Conservation (phyloP, 2,113 vertebrate genomes). For the Caranx ignobilis region DNA sequence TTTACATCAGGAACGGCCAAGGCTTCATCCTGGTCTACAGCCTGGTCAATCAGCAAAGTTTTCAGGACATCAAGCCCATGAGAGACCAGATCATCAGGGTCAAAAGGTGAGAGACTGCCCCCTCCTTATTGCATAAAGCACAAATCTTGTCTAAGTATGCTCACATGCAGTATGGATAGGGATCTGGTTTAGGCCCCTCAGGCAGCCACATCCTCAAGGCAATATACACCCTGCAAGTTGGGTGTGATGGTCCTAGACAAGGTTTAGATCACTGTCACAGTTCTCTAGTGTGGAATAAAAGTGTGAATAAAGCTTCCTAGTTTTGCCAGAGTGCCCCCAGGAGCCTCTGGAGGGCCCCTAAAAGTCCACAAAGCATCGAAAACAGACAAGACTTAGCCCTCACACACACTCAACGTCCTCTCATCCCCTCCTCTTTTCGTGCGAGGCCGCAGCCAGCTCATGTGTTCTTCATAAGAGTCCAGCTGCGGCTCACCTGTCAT, state of each 20-base stretch:
- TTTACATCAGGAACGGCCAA: conserved; percentile 94
- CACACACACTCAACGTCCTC: conserved; percentile 2
- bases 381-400: neutral
- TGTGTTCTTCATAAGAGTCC: conserved; percentile 59
- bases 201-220: neutral
- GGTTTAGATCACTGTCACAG: neutral
- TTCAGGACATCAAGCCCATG: conserved; percentile 96
- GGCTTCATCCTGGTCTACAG: conserved; percentile 95
- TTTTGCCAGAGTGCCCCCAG: neutral
- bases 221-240: neutral
- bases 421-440: conserved; percentile 7
- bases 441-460: conserved; percentile 53
- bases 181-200: neutral
- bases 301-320: neutral
- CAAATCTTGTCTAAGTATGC: too few relatives aligned
- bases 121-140: neutral
- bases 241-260: neutral
- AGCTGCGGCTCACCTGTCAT: conserved; percentile 67
- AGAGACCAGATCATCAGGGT: conserved; percentile 95
- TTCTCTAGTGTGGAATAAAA: neutral
- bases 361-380: neutral
- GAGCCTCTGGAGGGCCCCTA: neutral
- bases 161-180: neutral
- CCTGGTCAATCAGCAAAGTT: conserved; percentile 94
- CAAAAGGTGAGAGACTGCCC: conserved; percentile 85